Evolutionary conservation across 2,113 vertebrate species (phyloP).

Genomic region (Melanerpes formicivorus): DNA sequence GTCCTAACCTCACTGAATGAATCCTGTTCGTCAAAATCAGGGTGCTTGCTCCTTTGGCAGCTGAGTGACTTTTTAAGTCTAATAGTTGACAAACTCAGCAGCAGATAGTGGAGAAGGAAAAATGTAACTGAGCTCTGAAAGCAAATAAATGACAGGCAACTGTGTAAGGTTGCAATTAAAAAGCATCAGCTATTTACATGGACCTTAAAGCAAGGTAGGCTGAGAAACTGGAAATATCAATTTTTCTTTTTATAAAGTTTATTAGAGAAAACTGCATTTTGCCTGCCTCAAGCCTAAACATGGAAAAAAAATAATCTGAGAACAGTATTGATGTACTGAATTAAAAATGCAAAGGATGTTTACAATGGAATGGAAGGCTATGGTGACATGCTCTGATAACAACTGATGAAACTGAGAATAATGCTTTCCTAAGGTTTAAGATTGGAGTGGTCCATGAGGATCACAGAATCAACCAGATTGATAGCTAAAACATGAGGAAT

Average conservation of each 20-base stretch:
- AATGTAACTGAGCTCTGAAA: neutral
- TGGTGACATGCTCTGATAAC: neutral
- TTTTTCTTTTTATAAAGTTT: neutral
- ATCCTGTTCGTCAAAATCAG: constrained; percentile 22
- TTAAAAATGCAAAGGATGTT: neutral
- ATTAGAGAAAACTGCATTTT: neutral
- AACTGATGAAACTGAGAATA: neutral
- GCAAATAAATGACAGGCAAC: neutral
- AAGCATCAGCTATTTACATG: neutral
- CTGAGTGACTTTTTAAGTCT: constrained; percentile 26
- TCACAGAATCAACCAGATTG: too few species aligned
- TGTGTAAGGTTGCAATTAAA: neutral
- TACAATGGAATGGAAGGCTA: neutral
- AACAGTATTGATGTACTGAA: neutral
- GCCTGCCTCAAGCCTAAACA: neutral
- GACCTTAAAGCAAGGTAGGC: neutral
- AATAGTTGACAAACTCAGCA: constrained; percentile 1
- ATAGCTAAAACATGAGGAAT: neutral
- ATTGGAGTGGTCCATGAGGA: too few species aligned
- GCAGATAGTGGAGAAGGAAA: neutral
- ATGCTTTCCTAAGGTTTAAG: neutral
- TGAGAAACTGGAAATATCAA: neutral
- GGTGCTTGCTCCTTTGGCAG: neutral
- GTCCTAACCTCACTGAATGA: neutral
- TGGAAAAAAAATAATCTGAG: neutral